Evolutionary conservation across 2,888 invertebrate species (phyloP).

Genomic region (Tiliacea citrago): DNA sequence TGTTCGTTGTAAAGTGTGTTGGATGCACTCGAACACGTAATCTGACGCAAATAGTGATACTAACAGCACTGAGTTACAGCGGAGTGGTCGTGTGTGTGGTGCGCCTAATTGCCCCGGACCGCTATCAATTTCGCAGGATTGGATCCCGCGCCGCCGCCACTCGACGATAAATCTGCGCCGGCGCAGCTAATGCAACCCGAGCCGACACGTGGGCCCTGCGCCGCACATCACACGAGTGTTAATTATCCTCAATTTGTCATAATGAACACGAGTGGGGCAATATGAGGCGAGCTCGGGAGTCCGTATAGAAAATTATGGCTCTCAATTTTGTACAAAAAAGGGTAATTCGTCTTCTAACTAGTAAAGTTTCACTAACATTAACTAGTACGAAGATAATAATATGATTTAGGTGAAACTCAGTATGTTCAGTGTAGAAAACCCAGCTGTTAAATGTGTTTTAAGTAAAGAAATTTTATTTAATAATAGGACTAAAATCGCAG

Average conservation of each 20-base stretch:
- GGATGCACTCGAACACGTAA: conserved; percentile 60
- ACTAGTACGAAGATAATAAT: background rate
- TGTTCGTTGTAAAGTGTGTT: conserved; percentile 30
- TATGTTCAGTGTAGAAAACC: background rate
- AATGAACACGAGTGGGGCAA: conserved; percentile 30
- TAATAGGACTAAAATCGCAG: no score
- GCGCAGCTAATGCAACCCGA: conserved; percentile 61
- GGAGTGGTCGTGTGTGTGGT: conserved; percentile 41
- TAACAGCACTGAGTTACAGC: conserved; percentile 37
- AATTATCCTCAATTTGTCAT: conserved; percentile 62
- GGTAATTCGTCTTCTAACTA: conserved; percentile 8
- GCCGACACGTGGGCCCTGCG: conserved; percentile 37
- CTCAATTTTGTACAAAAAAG: conserved; percentile 13
- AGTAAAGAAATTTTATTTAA: no score
- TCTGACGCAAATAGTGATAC: conserved; percentile 62
- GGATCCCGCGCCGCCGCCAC: conserved; percentile 40
- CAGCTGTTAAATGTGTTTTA: background rate
- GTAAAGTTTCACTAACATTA: conserved; percentile 3
- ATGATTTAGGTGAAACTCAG: background rate
- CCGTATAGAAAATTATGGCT: conserved; percentile 2
- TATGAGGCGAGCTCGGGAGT: conserved; percentile 21
- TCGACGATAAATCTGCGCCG: conserved; percentile 53
- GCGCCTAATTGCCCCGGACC: conserved; percentile 62
- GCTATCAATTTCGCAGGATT: conserved; percentile 67
- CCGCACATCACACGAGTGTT: conserved; percentile 49